These are phyloP conservation scores for Ochropleura plecta DNA, from an alignment of 2,888 invertebrate genomes.

Conservation along the genomic window DNA sequence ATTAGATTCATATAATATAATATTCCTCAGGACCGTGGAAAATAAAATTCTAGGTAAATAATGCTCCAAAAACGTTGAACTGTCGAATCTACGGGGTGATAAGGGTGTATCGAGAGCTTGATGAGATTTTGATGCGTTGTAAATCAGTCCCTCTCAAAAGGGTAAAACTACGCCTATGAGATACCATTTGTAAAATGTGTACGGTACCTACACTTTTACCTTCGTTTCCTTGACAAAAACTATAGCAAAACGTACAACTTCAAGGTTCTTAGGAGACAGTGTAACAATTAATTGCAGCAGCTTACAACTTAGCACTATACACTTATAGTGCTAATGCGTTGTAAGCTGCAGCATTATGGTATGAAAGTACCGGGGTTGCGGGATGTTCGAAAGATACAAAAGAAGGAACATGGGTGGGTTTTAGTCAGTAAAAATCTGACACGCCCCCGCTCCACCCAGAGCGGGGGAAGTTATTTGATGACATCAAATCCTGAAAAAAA, in stretches of 20 bases:
- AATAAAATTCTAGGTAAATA: neutral
- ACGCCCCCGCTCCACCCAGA: too few relatives aligned
- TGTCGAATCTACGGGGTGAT: neutral
- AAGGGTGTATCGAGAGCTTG: neutral
- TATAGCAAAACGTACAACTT: slow-evolving; percentile 4
- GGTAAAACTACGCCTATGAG: too few relatives aligned
- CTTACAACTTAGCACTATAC: slow-evolving; percentile 12
- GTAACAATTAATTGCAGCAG: slow-evolving; percentile 19
- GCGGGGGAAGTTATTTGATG: too few relatives aligned
- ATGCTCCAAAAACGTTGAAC: neutral
- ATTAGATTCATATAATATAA: too few relatives aligned
- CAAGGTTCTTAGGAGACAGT: neutral
- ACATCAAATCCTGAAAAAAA: too few relatives aligned
- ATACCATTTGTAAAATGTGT: neutral
- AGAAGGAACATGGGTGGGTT: too few relatives aligned
- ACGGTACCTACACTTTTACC: neutral
- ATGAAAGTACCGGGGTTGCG: neutral
- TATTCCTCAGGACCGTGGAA: too few relatives aligned
- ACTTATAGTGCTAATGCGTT: too few relatives aligned
- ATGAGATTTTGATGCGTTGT: neutral
- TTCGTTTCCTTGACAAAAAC: neutral
- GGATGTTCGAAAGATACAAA: too few relatives aligned
- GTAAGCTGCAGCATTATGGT: neutral
- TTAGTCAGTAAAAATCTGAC: too few relatives aligned
- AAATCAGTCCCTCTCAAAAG: neutral